A percentile compares a stretch with the other conserved stretches of the same genome.
Evolutionary conservation across 2,113 vertebrate species (phyloP).

Genomic region (Atractosteus spatula): DNA sequence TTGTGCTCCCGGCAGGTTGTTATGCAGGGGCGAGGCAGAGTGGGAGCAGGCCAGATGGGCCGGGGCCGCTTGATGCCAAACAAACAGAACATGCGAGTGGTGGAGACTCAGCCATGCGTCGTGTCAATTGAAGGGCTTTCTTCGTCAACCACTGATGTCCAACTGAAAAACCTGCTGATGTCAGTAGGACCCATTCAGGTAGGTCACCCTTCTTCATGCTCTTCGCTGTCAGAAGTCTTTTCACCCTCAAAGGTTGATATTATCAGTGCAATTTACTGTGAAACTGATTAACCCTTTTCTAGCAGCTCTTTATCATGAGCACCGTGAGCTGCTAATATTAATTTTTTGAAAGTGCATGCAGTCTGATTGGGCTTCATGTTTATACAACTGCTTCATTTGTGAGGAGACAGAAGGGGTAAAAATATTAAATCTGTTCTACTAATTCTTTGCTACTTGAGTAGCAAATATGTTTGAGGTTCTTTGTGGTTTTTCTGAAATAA

Average conservation of each 20-base stretch:
- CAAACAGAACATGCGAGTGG: conserved; percentile 78
- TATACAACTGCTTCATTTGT: no score
- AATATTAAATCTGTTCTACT: no score
- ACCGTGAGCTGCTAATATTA: neutral
- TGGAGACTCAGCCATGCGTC: conserved; percentile 74
- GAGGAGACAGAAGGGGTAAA: no score
- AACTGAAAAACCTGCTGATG: conserved; percentile 83
- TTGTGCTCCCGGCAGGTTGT: conserved; percentile 67
- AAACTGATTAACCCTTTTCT: neutral
- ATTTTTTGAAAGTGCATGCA: no score
- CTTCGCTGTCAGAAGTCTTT: conserved; percentile 39
- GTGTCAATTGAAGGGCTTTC: conserved; percentile 88
- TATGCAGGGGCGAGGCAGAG: conserved; percentile 74
- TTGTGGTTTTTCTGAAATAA: no score
- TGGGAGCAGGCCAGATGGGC: conserved; percentile 75
- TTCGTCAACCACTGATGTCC: conserved; percentile 78
- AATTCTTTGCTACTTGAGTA: no score
- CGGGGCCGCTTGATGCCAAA: conserved; percentile 76
- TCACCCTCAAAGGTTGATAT: neutral
- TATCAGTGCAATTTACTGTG: conserved; percentile 3
- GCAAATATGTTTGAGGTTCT: no score
- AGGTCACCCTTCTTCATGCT: conserved; percentile 42
- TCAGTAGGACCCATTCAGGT: conserved; percentile 80
- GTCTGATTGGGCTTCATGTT: no score
- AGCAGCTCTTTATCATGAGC: neutral